A percentile compares a stretch with the other conserved stretches of the same genome.
phyloP scores from a whole-genome alignment of 2,888 invertebrate genomes.

The Apantesis nais region DNA sequence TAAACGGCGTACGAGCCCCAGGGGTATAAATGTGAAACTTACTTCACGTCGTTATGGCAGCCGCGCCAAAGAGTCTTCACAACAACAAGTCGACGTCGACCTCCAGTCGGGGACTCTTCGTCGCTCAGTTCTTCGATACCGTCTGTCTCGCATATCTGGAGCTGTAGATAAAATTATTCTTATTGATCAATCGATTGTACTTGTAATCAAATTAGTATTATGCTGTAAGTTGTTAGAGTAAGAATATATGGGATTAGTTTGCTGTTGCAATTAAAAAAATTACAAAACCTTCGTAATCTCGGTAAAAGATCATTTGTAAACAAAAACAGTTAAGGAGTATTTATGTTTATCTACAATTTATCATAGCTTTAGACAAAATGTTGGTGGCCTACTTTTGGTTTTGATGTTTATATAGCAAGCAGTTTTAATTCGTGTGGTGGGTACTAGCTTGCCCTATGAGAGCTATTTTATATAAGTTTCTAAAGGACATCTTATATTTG shows the following conservation, averaged over 20 bases:
- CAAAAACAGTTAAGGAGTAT: too few relatives aligned
- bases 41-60: conserved; percentile 88
- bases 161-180: conserved; percentile 69
- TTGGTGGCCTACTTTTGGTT: neutral
- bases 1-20: neutral
- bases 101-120: conserved; percentile 87
- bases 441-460: too few relatives aligned
- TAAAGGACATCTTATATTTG: too few relatives aligned
- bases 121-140: conserved; percentile 89
- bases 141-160: conserved; percentile 92
- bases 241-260: neutral
- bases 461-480: too few relatives aligned
- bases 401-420: neutral
- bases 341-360: neutral
- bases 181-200: neutral
- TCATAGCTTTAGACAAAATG: neutral
- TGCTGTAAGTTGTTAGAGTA: neutral
- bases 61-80: conserved; percentile 92
- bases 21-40: conserved; percentile 43
- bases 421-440: too few relatives aligned
- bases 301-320: too few relatives aligned
- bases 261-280: neutral
- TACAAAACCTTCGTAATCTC: too few relatives aligned
- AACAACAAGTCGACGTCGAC: conserved; percentile 90
- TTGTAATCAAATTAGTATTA: neutral